Percentiles rank a stretch among this genome's conserved stretches.
These are phyloP conservation scores for Aegypius monachus DNA, from an alignment of 2,113 vertebrate species.

Conservation along the genomic window DNA sequence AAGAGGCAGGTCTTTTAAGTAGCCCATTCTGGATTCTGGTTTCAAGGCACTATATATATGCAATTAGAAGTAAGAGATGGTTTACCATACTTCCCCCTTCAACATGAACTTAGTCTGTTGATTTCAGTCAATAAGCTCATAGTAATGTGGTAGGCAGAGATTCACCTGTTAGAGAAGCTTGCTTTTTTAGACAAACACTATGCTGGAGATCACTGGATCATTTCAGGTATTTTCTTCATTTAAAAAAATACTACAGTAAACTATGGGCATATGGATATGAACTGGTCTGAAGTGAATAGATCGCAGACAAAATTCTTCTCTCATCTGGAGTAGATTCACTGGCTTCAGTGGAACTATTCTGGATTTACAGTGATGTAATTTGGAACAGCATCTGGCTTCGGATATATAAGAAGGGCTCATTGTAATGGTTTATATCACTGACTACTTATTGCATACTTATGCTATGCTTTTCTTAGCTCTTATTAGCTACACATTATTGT, in stretches of 20 bases:
- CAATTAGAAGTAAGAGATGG: neutral
- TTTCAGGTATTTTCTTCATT: neutral
- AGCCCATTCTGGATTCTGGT: neutral
- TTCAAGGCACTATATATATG: neutral
- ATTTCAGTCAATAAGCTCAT: neutral
- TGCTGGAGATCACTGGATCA: neutral
- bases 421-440: constrained; percentile 34
- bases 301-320: constrained; percentile 44
- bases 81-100: neutral
- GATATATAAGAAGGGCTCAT: neutral
- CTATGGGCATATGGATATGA: neutral
- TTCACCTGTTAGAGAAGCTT: neutral
- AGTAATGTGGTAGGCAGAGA: neutral
- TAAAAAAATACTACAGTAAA: neutral
- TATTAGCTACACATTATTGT: neutral
- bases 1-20: neutral
- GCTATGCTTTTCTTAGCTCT: neutral
- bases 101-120: neutral
- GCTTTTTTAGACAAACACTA: neutral
- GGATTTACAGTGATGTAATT: constrained; percentile 61
- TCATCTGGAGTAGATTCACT: constrained; percentile 55
- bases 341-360: constrained; percentile 39
- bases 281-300: constrained; percentile 24
- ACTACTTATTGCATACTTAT: constrained; percentile 22
- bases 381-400: constrained; percentile 41